Conservation (phyloP, 2,888 invertebrate species). For the Cheilosia pagana region DNA sequence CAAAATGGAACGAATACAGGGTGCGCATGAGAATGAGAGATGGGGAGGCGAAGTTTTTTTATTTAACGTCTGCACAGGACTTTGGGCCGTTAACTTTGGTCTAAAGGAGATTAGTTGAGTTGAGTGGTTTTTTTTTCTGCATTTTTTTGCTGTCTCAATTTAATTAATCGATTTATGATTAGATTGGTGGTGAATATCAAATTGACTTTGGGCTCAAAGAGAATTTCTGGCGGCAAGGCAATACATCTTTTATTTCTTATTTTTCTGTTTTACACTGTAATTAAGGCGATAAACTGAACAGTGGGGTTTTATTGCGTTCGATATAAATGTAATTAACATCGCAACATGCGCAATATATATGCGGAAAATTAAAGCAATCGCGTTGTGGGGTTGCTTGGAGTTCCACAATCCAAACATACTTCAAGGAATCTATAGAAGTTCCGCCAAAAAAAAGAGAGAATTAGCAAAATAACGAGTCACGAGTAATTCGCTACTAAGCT, state of each 20-base stretch:
- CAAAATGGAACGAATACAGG: conserved; percentile 1
- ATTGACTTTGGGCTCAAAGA: neutral
- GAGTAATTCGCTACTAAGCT: too few relatives aligned
- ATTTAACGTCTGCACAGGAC: conserved; percentile 17
- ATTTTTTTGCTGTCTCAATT: conserved; percentile 14
- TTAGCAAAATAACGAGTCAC: too few relatives aligned
- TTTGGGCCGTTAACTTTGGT: conserved; percentile 15
- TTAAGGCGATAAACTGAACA: neutral
- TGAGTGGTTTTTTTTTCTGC: neutral
- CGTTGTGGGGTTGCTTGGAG: too few relatives aligned
- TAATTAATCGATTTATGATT: conserved; percentile 49
- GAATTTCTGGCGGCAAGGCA: neutral
- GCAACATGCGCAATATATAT: too few relatives aligned
- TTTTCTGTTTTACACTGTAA: conserved; percentile 24
- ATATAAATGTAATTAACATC: too few relatives aligned
- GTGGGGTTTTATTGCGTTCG: neutral
- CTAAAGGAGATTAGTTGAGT: conserved; percentile 19
- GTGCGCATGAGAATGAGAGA: conserved; percentile 1
- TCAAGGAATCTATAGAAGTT: too few relatives aligned
- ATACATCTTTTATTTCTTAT: neutral
- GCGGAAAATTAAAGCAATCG: too few relatives aligned
- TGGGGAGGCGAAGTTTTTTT: conserved; percentile 6
- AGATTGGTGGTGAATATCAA: conserved; percentile 28
- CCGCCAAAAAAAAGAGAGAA: too few relatives aligned
- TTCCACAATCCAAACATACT: too few relatives aligned